Evolutionary conservation across 2,113 vertebrate species (phyloP), one percentile per base, ranked within the genome.

Genomic region (Prinia subflava): DNA sequence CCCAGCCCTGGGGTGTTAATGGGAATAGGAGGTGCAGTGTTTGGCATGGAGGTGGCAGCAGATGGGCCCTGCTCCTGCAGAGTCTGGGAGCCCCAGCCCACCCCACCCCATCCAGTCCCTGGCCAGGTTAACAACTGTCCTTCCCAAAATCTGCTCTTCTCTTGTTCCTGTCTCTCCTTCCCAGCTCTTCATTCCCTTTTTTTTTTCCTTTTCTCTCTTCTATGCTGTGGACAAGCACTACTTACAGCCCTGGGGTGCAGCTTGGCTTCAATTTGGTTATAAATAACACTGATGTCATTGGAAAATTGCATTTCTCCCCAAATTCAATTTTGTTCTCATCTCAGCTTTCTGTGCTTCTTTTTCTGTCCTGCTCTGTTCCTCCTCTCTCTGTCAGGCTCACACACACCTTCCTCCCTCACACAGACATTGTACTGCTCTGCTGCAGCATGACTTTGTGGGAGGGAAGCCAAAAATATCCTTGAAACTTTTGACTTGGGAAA

Each of bases 1-100:
- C 10, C 11, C 22, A 14, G 30, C 2, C 1, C 39, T 39, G 1
- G 68, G 14, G 7, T 37, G 10, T 11, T 8, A 10, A 4, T 19
- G 76, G 50, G 4, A 57, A 6, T 18, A 52, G 60, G 39, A 70
- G 31, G 4, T 23, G 5, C 33, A 28, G 42, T 31, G 30, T 1
- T 59, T 62, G 74, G 28, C 35, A 16, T 1, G 6, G 44, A 64
- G 33, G 7, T 31, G 33, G 13, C 63, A 50, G 59, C 17, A 21
- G 16, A 53, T 7, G 63, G 42, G 3, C 1, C 6, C 13, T 44
- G 80, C 63, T 77, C 25, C 65, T 63, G n/a, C 25, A 53, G 30
- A 30, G 7, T 4, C 37, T 47, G 20, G 39, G 42, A 82, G 4
- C 30, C 31, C 53, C 46, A 55, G 13, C 24, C 16, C 28, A 74